A percentile compares a stretch with the other conserved stretches of the same genome.
phyloP scores from a whole-genome alignment of 2,888 invertebrate species.

The Apocheima hispidaria region DNA sequence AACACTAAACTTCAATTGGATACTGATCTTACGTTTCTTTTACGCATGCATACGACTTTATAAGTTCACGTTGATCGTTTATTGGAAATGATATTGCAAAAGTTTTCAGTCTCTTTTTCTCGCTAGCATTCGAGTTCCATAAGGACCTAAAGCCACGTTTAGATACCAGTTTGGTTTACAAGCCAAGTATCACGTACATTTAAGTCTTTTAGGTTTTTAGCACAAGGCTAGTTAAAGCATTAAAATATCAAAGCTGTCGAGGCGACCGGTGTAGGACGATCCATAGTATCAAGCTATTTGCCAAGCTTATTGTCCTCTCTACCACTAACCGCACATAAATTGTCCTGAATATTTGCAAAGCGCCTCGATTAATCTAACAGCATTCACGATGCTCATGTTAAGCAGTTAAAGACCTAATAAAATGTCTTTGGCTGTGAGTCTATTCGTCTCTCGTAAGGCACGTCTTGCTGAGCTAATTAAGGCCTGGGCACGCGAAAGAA shows the following conservation, averaged over 20 bases:
- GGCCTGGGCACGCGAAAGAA: slow-evolving; percentile 56
- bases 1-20: slow-evolving; percentile 17
- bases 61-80: slow-evolving; percentile 11
- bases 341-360: slow-evolving; percentile 23
- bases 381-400: slow-evolving; percentile 5
- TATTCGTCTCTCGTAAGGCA: slow-evolving; percentile 23
- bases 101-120: slow-evolving; percentile 22
- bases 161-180: neutral
- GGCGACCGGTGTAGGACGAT: neutral
- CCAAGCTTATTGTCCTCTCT: slow-evolving; percentile 10
- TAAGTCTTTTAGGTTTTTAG: neutral
- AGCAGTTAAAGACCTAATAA: slow-evolving; percentile 33
- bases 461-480: slow-evolving; percentile 65
- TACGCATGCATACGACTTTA: slow-evolving; percentile 7
- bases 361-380: slow-evolving; percentile 16
- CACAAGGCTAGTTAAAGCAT: neutral
- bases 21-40: slow-evolving; percentile 12
- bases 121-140: slow-evolving; percentile 10
- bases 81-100: slow-evolving; percentile 29
- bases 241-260: neutral
- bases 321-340: slow-evolving; percentile 20
- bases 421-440: slow-evolving; percentile 27
- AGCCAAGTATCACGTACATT: neutral
- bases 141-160: neutral
- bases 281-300: slow-evolving; percentile 12